Evolutionary conservation across 2,888 invertebrate species (phyloP), one percentile per base, ranked within the genome.

Genomic region (Drosophila pegasa): DNA sequence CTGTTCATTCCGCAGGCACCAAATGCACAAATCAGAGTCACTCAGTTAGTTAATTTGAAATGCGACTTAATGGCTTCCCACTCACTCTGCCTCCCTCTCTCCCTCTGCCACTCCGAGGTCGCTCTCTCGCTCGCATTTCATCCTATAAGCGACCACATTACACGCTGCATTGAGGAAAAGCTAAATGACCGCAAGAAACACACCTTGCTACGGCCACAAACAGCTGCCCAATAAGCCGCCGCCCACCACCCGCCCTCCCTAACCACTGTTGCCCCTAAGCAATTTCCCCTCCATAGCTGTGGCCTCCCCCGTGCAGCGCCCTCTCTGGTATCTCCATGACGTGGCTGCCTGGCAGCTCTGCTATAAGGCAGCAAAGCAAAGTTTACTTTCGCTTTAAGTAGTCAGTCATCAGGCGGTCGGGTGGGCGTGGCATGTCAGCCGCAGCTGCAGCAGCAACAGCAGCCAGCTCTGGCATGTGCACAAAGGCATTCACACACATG

Each of bases 321-420:
- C 29, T 8, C 14, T 7, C 48, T 18, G 18, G 8, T 12, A 18
- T 3, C 47, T 2, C 33, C 60, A 29, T 41, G 55, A 47, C 58
- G 55, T 20, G 75, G 57, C 66, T 65, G 47, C 47, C 70, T 45
- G 47, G 54, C 43, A 72, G 48, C 61, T 71, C 47, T 47, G 40
- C 45, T 60, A 50, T 51, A 63, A 74, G 52, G 80, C 72, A 61
- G 65, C 64, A 72, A 75, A 74, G 85, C 71, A 79, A 84, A 84
- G 78, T 84, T 87, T 81, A 82, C 87, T 81, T 87, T 87, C 71
- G 78, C 75, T 87, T 84, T 76, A 87, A 87, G 81, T 87, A 84
- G 81, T 79, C 74, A 66, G 65, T 71, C 75, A 75, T 62, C 62
- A 62, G 62, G 59, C 51, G 38, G 51, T 20, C 18, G 31, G 31